Conservation (phyloP, 1,140 invertebrate species). For the Sinella curviseta region DNA sequence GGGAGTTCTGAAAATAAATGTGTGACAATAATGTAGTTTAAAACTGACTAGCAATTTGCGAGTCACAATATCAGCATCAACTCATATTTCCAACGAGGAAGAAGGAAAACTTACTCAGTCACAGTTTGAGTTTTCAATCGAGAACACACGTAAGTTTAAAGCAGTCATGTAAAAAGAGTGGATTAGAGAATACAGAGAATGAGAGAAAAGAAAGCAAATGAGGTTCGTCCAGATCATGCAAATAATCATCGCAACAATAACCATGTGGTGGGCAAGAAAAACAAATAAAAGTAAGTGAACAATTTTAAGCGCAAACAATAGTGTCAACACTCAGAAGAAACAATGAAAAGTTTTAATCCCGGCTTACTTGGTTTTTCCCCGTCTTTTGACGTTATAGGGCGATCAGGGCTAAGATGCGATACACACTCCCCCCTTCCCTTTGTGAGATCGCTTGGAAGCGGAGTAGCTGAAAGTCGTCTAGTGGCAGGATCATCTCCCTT, state of each 20-base stretch:
- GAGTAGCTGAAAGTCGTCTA: background rate
- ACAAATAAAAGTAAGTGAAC: background rate
- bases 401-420: too few relatives aligned
- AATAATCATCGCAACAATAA: slow-evolving; percentile 11
- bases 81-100: background rate
- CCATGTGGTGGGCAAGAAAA: background rate
- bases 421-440: slow-evolving; percentile 6
- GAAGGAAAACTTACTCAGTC: background rate
- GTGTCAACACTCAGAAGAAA: background rate
- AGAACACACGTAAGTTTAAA: background rate
- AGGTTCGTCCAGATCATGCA: background rate
- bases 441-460: background rate
- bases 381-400: too few relatives aligned
- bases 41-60: background rate
- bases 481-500: too few relatives aligned
- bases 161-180: background rate
- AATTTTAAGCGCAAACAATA: too few relatives aligned
- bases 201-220: slow-evolving; percentile 22
- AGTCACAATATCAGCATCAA: background rate
- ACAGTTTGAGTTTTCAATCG: background rate
- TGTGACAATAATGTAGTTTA: background rate
- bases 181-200: slow-evolving; percentile 18
- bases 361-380: slow-evolving; percentile 56
- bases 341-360: too few relatives aligned
- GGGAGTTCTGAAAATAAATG: slow-evolving; percentile 52